Conservation (phyloP, 2,888 invertebrate genomes). For the Plebejus melissa region DNA sequence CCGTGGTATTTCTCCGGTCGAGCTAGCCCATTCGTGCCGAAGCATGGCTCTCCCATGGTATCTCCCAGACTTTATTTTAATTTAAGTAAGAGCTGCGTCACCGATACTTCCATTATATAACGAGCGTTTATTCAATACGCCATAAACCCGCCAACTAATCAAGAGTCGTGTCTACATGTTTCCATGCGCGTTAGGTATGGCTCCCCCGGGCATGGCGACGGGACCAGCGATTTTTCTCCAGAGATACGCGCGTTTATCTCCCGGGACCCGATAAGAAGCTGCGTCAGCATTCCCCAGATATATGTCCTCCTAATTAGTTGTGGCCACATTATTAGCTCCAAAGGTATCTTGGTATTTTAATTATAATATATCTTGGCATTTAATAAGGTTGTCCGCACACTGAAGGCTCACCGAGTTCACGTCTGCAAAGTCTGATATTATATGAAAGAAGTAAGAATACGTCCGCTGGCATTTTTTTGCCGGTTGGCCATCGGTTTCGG, state of each 20-base stretch:
- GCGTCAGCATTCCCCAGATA: conserved; percentile 27
- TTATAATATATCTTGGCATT: background rate
- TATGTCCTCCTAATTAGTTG: conserved; percentile 24
- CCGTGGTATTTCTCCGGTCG: too few relatives aligned
- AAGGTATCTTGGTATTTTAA: conserved; percentile 5
- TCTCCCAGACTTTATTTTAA: too few relatives aligned
- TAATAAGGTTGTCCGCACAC: background rate
- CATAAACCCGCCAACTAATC: conserved; percentile 27
- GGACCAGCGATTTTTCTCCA: conserved; percentile 59
- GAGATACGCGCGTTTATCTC: conserved; percentile 57
- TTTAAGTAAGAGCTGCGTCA: too few relatives aligned
- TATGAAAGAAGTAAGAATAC: too few relatives aligned
- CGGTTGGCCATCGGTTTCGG: too few relatives aligned
- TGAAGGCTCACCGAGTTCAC: too few relatives aligned
- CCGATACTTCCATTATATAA: background rate
- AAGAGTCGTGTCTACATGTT: conserved; percentile 36
- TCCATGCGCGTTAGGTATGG: conserved; percentile 54
- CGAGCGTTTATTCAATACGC: background rate
- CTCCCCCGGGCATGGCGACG: conserved; percentile 52
- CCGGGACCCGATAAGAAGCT: conserved; percentile 33
- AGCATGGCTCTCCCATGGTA: too few relatives aligned
- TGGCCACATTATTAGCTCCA: background rate
- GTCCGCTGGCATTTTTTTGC: too few relatives aligned
- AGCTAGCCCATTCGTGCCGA: too few relatives aligned
- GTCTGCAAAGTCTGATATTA: too few relatives aligned